Evolutionary conservation across 2,113 vertebrate species (phyloP).

Genomic region (Hipposideros armiger): DNA sequence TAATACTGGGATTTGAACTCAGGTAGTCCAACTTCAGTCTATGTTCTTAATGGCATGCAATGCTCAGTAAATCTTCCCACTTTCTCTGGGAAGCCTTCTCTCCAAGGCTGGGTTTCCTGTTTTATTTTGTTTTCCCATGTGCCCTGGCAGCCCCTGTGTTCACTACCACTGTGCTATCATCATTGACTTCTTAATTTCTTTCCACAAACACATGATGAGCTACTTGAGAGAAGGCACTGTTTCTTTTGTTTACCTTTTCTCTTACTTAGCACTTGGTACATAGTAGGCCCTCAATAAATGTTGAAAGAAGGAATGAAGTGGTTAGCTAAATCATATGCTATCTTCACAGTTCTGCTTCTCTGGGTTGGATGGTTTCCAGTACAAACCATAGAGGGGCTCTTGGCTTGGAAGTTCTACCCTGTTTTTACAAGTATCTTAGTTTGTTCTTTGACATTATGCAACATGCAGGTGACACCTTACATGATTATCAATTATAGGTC

Average conservation of each 20-base stretch:
- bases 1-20: background rate
- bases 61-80: background rate
- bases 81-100: background rate
- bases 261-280: background rate
- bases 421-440: background rate
- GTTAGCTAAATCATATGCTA: background rate
- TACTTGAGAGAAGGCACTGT: background rate
- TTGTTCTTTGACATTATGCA: background rate
- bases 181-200: background rate
- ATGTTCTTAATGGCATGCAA: background rate
- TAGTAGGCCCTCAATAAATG: background rate
- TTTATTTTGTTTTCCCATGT: background rate
- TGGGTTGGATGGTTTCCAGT: background rate
- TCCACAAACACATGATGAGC: background rate
- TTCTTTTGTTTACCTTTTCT: background rate
- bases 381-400: background rate
- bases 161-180: background rate
- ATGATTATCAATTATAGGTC: background rate
- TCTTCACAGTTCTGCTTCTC: background rate
- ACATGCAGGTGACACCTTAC: background rate
- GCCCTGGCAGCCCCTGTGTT: background rate
- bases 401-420: background rate
- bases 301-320: background rate
- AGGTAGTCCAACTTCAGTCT: background rate
- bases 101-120: background rate